Evolutionary conservation across 1,140 invertebrate genomes (phyloP).

Genomic region (Drosophila cardini): DNA sequence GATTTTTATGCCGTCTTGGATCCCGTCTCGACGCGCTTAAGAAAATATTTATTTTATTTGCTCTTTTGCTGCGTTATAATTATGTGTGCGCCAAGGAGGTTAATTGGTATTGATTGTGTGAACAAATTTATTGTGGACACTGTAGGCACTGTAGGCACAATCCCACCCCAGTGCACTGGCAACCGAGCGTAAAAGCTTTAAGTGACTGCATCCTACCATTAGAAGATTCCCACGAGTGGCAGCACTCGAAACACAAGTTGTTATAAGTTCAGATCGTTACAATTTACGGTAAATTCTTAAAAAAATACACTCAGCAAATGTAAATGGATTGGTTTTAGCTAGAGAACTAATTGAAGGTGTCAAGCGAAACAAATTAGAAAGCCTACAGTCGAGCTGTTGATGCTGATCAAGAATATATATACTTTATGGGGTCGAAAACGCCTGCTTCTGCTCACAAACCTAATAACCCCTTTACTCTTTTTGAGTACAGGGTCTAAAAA

Average conservation of each 20-base stretch:
- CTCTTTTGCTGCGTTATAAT: conserved; percentile 47
- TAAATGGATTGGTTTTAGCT: neutral
- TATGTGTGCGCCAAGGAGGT: conserved; percentile 60
- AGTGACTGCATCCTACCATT: conserved; percentile 47
- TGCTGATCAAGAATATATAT: too few species aligned
- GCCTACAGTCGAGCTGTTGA: too few species aligned
- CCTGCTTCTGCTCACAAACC: too few species aligned
- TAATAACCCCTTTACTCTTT: too few species aligned
- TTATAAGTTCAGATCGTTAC: neutral
- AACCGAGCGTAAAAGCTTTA: conserved; percentile 15
- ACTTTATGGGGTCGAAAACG: too few species aligned
- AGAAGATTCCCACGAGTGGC: conserved; percentile 43
- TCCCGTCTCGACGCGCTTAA: conserved; percentile 31
- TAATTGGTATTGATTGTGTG: conserved; percentile 70
- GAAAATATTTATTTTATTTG: conserved; percentile 65
- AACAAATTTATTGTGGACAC: conserved; percentile 50
- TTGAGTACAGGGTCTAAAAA: too few species aligned
- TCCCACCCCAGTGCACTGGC: neutral
- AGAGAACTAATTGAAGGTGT: conserved; percentile 33
- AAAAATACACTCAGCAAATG: conserved; percentile 4
- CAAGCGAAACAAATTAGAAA: neutral
- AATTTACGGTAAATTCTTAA: conserved; percentile 17
- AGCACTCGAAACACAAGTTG: conserved; percentile 6
- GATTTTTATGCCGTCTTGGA: conserved; percentile 25
- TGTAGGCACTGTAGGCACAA: conserved; percentile 1